These are phyloP conservation scores for Drosophila nikananu DNA, from an alignment of 1,140 invertebrate species.

Conservation along the genomic window DNA sequence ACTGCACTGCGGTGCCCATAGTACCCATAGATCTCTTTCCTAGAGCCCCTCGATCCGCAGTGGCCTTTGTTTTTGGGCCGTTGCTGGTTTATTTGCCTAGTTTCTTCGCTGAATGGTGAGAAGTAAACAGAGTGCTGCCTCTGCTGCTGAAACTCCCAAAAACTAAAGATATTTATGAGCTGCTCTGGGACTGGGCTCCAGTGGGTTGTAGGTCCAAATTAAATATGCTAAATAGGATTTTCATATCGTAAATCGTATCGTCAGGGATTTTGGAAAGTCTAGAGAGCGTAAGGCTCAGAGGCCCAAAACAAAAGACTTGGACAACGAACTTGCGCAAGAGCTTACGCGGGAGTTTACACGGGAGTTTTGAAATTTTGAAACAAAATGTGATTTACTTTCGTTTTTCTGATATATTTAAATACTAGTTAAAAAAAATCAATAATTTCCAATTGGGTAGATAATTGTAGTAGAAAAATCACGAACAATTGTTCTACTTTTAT, in stretches of 20 bases:
- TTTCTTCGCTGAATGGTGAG: conserved; percentile 43
- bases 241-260: conserved; percentile 30
- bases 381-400: not conserved
- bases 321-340: conserved; percentile 44
- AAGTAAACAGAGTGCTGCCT: conserved; percentile 22
- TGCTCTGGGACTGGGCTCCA: conserved; percentile 8
- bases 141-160: conserved; percentile 5
- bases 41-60: conserved; percentile 27
- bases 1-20: conserved; percentile 5
- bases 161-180: conserved; percentile 43
- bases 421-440: not conserved
- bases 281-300: not conserved
- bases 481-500: not conserved
- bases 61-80: conserved; percentile 39
- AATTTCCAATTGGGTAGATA: too few species aligned
- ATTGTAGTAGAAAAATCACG: not conserved
- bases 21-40: conserved; percentile 29
- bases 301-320: conserved; percentile 51
- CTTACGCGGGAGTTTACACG: not conserved
- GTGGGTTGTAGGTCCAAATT: conserved; percentile 30
- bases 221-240: conserved; percentile 45
- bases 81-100: conserved; percentile 46
- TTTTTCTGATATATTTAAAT: not conserved
- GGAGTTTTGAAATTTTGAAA: not conserved
- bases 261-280: conserved; percentile 13